A percentile compares a stretch with the other conserved stretches of the same genome.
phyloP scores from a whole-genome alignment of 2,797 vertebrate genomes.

The Epinephelus malabaricus region DNA sequence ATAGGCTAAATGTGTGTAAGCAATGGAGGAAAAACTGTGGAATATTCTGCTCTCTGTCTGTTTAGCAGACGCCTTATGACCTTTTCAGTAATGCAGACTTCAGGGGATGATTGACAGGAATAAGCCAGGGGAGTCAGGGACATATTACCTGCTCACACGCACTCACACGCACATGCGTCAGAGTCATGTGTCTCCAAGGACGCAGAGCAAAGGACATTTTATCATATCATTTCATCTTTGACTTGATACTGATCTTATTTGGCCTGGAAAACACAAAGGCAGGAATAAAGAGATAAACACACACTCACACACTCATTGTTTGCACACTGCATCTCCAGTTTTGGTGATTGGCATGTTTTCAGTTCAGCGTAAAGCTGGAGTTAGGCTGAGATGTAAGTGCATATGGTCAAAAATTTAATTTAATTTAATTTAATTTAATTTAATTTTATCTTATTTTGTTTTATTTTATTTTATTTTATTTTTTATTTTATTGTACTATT shows the following conservation, averaged over 20 bases:
- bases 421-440: no score
- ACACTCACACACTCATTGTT: background rate
- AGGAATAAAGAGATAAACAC: conserved; percentile 11
- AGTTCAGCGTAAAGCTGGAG: background rate
- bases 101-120: conserved; percentile 67
- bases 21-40: conserved; percentile 6
- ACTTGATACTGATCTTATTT: conserved; percentile 47
- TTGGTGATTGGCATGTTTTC: conserved; percentile 17
- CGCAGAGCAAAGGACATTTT: conserved; percentile 64
- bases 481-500: no score
- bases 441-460: no score
- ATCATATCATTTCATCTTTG: conserved; percentile 63
- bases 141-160: conserved; percentile 36
- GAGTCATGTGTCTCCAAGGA: conserved; percentile 59
- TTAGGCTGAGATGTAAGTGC: background rate
- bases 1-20: no score
- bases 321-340: conserved; percentile 2
- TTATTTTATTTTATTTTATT: no score
- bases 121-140: conserved; percentile 37
- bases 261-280: conserved; percentile 45
- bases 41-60: conserved; percentile 47
- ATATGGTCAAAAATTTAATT: background rate
- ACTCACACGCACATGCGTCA: conserved; percentile 8
- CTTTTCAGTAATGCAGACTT: conserved; percentile 77
- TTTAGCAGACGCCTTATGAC: conserved; percentile 61